These are phyloP conservation scores for Aegotheles bennettii DNA, from an alignment of 2,113 vertebrate genomes.

Conservation along the genomic window DNA sequence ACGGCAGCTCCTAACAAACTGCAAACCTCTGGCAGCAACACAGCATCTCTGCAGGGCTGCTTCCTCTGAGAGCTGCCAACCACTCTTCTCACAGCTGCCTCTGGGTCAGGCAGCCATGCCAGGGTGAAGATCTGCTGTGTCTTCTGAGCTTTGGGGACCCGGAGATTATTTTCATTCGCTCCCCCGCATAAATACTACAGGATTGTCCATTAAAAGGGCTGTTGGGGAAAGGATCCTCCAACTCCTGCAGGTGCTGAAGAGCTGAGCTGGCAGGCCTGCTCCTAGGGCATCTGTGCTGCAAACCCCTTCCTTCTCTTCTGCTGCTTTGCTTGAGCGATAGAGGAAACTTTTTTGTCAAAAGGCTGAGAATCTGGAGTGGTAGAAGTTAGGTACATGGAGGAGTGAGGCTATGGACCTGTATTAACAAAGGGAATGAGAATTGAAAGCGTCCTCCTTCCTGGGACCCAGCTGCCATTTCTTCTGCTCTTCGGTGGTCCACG, in stretches of 20 bases:
- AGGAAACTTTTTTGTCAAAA: background rate
- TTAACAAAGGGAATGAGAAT: background rate
- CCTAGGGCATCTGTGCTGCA: background rate
- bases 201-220: background rate
- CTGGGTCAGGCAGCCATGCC: background rate
- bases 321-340: background rate
- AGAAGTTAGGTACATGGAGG: background rate
- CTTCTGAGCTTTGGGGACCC: background rate
- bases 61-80: rapidly evolving
- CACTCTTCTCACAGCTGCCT: rapidly evolving
- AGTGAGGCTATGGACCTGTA: background rate
- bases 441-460: background rate
- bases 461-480: background rate
- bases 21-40: background rate
- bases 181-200: background rate
- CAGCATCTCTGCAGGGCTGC: background rate
- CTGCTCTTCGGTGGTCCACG: background rate
- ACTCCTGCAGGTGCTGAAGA: background rate
- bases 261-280: background rate
- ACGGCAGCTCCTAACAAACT: background rate
- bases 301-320: background rate
- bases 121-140: background rate
- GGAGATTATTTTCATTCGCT: background rate
- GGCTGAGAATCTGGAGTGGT: background rate
- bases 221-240: background rate